Evolutionary conservation across 1,140 invertebrate genomes (phyloP), one percentile per base, ranked within the genome.

Genomic region (Bombus confusus): DNA sequence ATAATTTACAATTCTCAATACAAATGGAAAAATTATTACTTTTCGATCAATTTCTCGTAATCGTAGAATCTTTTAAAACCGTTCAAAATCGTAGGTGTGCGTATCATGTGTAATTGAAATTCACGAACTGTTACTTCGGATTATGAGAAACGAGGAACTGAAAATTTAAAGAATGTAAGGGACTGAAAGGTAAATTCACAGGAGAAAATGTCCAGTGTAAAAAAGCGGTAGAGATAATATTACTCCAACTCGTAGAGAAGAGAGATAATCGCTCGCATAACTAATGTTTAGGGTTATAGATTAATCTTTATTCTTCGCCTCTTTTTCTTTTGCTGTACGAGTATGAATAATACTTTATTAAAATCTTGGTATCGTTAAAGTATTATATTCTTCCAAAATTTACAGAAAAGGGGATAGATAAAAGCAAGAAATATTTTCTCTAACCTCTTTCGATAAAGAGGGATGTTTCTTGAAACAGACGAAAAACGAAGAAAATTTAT

Each of bases 251-350:
- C 41, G 75, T 18, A 37, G 75, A 34, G 74, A 22, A 69, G 62
- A 25, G 47, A 78, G 68, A 84, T 84, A 84, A 80, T 39, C 39
- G 25, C 10, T 34, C 12, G 31, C 83, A 80, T 80, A 80, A 84
- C 39, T 84, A 80, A 84, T 64, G 68, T 47, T 80, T 76, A 62
- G 66, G 68, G 43, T 80, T 72, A 72, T 72, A 57, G 68, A 84
- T 84, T 84, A 79, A 64, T 62, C 52, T 39, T 80, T 72, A 47
- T 5, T n/a, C 18, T 41, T 69, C 28, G 37, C n/a, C 31, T 31
- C 43, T 57, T 62, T 31, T 18, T 22, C 62, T 12, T 15, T 31
- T 8, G 2, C 13, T 72, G 12, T 18, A 18, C 9, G n/a, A 8
- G 2, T 2, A 39, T 13, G 3, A 31, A 10, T 39, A 15, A 66